Conservation (phyloP, 2,113 vertebrate genomes). For the Phocoena phocoena region DNA sequence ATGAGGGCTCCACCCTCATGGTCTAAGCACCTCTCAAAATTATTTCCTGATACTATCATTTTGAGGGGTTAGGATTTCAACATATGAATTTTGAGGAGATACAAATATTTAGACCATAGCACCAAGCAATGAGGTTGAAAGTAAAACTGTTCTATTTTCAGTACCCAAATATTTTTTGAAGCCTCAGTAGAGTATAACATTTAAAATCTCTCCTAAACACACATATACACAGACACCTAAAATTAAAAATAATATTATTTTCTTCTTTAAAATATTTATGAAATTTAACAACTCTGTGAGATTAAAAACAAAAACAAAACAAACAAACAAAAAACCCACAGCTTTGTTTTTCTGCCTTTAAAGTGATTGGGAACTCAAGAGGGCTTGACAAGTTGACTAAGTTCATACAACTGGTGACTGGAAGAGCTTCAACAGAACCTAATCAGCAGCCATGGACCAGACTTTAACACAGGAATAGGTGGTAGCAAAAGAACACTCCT, state of each 20-base stretch:
- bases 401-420: not conserved
- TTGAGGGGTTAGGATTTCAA: not conserved
- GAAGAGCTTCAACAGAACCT: not conserved
- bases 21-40: not conserved
- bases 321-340: too few relatives aligned
- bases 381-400: not conserved
- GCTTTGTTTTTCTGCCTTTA: not conserved
- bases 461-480: not conserved
- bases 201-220: not conserved
- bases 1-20: not conserved
- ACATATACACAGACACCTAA: not conserved
- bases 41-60: not conserved
- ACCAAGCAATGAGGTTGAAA: not conserved
- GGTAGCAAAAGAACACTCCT: not conserved
- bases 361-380: not conserved
- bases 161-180: not conserved
- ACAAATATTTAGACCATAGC: not conserved
- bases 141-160: not conserved
- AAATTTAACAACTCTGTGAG: not conserved
- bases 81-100: not conserved
- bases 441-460: not conserved
- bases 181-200: not conserved
- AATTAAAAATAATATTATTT: not conserved
- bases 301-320: not conserved
- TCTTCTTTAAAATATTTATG: slow-evolving; percentile 2